These are phyloP conservation scores for Arge pagana DNA, from an alignment of 2,888 invertebrate genomes.

Conservation along the genomic window DNA sequence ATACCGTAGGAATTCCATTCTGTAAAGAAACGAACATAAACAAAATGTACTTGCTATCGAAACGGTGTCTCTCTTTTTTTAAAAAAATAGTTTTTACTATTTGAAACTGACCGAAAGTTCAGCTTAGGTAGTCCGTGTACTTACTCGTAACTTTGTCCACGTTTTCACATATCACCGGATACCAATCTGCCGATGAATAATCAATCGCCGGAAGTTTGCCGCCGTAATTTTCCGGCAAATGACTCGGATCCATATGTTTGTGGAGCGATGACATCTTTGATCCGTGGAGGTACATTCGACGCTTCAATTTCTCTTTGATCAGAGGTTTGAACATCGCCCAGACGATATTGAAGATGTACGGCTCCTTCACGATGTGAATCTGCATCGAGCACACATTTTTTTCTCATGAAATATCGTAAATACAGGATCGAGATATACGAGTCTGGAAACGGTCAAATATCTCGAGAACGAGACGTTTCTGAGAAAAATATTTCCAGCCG, in stretches of 20 bases:
- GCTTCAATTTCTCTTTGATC: constrained; percentile 76
- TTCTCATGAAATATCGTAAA: no score
- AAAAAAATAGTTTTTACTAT: constrained; percentile 2
- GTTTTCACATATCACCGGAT: constrained; percentile 68
- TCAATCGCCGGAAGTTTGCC: constrained; percentile 75
- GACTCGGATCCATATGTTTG: constrained; percentile 69
- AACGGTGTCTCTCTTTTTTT: background rate
- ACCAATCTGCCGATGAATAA: constrained; percentile 80
- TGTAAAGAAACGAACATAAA: constrained; percentile 34
- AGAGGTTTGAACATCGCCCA: constrained; percentile 86
- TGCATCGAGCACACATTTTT: no score
- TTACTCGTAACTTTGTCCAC: constrained; percentile 66
- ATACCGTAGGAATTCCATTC: constrained; percentile 73
- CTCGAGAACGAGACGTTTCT: no score
- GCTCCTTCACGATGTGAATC: constrained; percentile 84
- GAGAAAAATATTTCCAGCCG: no score
- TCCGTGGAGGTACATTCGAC: constrained; percentile 83
- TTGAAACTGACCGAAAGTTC: no score
- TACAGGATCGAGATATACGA: no score
- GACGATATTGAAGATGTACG: constrained; percentile 81
- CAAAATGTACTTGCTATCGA: background rate
- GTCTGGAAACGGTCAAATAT: no score
- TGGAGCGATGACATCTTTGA: constrained; percentile 79
- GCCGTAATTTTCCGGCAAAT: constrained; percentile 77
- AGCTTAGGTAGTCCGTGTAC: constrained; percentile 14